A percentile compares a stretch with the other conserved stretches of the same genome.
Conservation (phyloP, 1,140 invertebrate species). For the Pachypeltis micranthus region DNA sequence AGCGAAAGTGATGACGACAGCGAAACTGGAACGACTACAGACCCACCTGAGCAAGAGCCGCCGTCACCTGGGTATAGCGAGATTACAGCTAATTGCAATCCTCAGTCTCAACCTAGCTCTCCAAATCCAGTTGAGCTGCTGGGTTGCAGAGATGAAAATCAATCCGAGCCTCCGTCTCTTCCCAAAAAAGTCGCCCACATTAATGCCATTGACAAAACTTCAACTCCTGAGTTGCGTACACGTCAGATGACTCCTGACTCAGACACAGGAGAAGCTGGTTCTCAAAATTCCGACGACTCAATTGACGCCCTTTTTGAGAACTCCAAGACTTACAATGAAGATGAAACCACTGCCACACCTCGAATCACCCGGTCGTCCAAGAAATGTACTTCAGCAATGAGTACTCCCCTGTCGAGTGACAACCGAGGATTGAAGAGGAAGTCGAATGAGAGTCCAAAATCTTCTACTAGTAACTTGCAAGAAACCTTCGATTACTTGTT, state of each 20-base stretch:
- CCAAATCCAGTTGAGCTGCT: too few relatives aligned
- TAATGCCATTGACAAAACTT: neutral
- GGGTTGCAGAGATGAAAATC: too few relatives aligned
- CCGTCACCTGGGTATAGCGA: neutral
- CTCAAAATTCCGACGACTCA: neutral
- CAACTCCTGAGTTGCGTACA: neutral
- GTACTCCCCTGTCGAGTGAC: constrained; percentile 1
- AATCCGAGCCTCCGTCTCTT: too few relatives aligned
- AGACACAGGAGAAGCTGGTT: too few relatives aligned
- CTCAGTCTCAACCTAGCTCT: too few relatives aligned
- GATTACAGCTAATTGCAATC: neutral
- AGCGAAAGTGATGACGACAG: neutral
- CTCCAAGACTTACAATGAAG: neutral
- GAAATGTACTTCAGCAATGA: neutral
- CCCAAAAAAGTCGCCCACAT: neutral
- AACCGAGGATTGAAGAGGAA: neutral
- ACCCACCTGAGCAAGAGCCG: neutral
- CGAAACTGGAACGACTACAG: neutral
- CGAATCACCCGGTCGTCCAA: neutral
- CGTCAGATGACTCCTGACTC: too few relatives aligned
- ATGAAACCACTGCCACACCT: neutral
- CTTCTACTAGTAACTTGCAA: neutral
- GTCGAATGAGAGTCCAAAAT: neutral
- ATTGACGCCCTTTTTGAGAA: neutral
- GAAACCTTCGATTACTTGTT: constrained; percentile 11